A percentile compares a stretch with the other conserved stretches of the same genome.
Evolutionary conservation across 2,888 invertebrate genomes (phyloP).

Genomic region (Empis stercorea): DNA sequence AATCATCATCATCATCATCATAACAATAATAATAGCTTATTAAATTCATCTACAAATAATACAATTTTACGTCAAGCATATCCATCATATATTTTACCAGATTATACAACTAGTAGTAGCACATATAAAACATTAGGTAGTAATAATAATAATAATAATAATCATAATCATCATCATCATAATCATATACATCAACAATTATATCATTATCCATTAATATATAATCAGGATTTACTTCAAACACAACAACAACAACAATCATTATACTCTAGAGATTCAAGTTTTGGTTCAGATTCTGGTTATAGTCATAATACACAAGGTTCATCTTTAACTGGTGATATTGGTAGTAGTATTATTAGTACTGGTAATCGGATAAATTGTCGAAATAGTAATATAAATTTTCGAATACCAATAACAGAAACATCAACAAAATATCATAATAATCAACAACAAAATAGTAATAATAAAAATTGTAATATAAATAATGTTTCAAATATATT

Average conservation of each 20-base stretch:
- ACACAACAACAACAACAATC: conserved; percentile 18
- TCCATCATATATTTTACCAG: conserved; percentile 31
- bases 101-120: conserved; percentile 17
- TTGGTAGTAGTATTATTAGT: neutral
- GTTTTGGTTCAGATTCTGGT: conserved; percentile 73
- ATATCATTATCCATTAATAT: neutral
- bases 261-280: conserved; percentile 58
- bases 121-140: conserved; percentile 12
- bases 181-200: conserved; percentile 6
- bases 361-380: neutral
- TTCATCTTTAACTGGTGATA: conserved; percentile 18
- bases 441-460: too few species aligned
- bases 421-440: too few species aligned
- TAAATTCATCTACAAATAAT: neutral
- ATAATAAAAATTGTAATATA: too few species aligned
- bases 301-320: conserved; percentile 54
- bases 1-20: conserved; percentile 39
- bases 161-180: conserved; percentile 12
- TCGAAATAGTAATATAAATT: neutral
- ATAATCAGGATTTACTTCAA: conserved; percentile 5
- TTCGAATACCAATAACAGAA: neutral
- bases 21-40: conserved; percentile 26
- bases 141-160: conserved; percentile 1
- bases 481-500: too few species aligned
- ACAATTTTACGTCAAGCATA: conserved; percentile 38